Conservation (phyloP, 2,113 vertebrate species). For the Natator depressus region DNA sequence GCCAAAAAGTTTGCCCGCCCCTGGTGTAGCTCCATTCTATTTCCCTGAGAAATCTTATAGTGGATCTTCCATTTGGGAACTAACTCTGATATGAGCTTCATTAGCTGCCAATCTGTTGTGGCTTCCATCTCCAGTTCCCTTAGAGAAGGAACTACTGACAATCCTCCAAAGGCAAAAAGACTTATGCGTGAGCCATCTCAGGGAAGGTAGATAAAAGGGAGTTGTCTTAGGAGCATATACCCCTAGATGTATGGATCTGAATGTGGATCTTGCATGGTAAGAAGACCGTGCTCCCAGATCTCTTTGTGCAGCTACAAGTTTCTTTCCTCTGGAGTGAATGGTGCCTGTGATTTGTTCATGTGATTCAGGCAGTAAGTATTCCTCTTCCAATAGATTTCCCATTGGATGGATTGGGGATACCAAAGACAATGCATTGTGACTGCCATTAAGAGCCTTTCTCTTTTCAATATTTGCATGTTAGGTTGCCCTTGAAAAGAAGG, state of each 20-base stretch:
- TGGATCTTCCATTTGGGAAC: not conserved
- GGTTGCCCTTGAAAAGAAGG: not conserved
- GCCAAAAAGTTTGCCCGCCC: too few relatives aligned
- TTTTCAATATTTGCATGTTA: not conserved
- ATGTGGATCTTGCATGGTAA: not conserved
- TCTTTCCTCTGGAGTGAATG: not conserved
- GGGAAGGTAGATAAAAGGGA: not conserved
- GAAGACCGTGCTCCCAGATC: not conserved
- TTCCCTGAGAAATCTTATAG: not conserved
- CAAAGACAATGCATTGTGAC: not conserved
- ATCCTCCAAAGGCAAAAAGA: not conserved
- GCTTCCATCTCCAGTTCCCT: not conserved
- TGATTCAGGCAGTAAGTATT: not conserved
- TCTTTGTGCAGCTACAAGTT: not conserved
- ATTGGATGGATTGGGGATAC: not conserved
- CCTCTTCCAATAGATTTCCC: not conserved
- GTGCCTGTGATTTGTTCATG: not conserved
- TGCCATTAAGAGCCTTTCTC: not conserved
- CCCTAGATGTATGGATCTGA: not conserved
- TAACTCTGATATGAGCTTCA: not conserved
- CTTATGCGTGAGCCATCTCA: fast-evolving
- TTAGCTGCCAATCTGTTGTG: not conserved
- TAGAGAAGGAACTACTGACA: not conserved
- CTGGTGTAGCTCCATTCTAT: not conserved
- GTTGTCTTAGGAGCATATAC: not conserved